Evolutionary conservation across 2,797 vertebrate genomes (phyloP), one percentile per base, ranked within the genome.

Genomic region (Acanthurus tractus): DNA sequence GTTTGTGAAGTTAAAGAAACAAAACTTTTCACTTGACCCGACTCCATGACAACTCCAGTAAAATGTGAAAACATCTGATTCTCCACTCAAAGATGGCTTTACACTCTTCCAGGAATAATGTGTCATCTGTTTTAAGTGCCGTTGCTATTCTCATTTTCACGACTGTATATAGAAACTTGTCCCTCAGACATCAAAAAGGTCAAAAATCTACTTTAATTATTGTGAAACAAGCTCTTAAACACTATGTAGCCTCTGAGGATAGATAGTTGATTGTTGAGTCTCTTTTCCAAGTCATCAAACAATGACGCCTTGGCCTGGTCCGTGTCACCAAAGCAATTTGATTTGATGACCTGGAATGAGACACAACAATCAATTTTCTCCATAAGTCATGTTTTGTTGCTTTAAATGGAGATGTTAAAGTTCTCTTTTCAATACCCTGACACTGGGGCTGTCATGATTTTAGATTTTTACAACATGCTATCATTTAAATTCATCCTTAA

Each of bases 1-100:
- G 63, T 71, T 72, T 72, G 68, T 65, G 53, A 15, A 54, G 42
- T 45, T 54, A 54, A 53, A 50, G 59, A 67, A 86, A 82, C 38
- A 58, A 63, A 84, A 73, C 53, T 50, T 50, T 42, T 40, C 74
- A 78, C 8, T 49, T 64, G 25, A 48, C 54, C 65, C 12, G 42
- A 63, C 68, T 75, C 9, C 34, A 48, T 13, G 45, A 65, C 4
- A 4, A 63, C 63, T 36, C 45, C 57, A 42, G 40, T 46, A 8
- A 69, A 49, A 48, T 56, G 56, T 40, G 36, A 61, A 82, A 74
- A 65, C 64, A 61, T 50, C 15, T 2, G 63, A 76, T 68, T 74
- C 44, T 67, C 52, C 36, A 45, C 48, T 55, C 2, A 2, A 53
- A 61, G 8, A 64, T 14, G 53, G 42, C 45, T 76, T 50, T 18